Percentiles rank a stretch among this genome's conserved stretches.
Conservation (phyloP, 2,888 invertebrate genomes). For the Hypomecis atomaria region DNA sequence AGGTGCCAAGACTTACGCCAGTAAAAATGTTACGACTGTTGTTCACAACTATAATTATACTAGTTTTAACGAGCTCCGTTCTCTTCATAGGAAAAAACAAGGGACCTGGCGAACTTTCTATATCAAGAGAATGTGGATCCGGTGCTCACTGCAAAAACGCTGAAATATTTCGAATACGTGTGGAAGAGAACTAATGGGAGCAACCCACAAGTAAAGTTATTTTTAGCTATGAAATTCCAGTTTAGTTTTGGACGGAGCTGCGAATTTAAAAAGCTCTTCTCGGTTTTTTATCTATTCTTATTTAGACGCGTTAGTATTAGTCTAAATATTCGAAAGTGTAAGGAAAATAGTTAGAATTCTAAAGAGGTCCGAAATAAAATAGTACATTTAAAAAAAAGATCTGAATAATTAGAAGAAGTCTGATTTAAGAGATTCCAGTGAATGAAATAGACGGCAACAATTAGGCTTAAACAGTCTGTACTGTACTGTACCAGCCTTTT, state of each 20-base stretch:
- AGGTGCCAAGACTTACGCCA: conserved; percentile 58
- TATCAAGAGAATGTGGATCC: conserved; percentile 77
- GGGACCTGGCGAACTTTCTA: conserved; percentile 74
- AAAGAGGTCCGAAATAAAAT: too few species aligned
- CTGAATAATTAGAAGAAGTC: too few species aligned
- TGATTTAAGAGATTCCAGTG: too few species aligned
- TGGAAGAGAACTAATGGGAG: conserved; percentile 82
- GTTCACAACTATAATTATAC: conserved; percentile 60
- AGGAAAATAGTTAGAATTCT: too few species aligned
- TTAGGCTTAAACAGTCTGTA: too few species aligned
- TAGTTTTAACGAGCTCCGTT: conserved; percentile 67
- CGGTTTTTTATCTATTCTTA: neutral
- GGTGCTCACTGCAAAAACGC: conserved; percentile 67
- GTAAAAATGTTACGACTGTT: conserved; percentile 65
- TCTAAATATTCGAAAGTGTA: too few species aligned
- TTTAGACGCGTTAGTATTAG: too few species aligned
- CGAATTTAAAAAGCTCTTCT: conserved; percentile 1
- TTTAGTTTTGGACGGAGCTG: conserved; percentile 8
- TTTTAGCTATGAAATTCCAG: conserved; percentile 15
- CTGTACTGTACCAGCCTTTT: too few species aligned
- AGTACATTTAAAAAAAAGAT: too few species aligned
- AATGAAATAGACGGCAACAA: too few species aligned
- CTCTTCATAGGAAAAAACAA: conserved; percentile 72
- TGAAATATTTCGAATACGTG: conserved; percentile 81
- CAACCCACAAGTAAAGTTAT: conserved; percentile 66